Percentiles rank a stretch among this genome's conserved stretches.
These are phyloP conservation scores for Perognathus longimembris DNA, from an alignment of 2,113 vertebrate species.

Conservation along the genomic window DNA sequence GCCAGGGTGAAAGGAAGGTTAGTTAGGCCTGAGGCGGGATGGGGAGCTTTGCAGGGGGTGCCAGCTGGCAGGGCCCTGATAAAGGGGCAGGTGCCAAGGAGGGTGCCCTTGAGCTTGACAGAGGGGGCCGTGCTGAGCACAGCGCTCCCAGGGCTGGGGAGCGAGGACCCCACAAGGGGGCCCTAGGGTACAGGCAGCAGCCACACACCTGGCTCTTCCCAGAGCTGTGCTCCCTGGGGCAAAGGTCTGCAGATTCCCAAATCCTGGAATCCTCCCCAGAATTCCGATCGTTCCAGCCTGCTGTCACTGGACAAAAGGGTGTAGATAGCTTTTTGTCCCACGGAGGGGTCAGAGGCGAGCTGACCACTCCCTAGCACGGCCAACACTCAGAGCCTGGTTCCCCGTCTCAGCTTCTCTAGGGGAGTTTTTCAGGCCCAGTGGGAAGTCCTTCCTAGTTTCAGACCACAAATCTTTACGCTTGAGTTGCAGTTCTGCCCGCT, in stretches of 20 bases:
- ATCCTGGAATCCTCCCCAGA: not conserved
- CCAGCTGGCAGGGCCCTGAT: slow-evolving; percentile 58
- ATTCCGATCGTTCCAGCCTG: slow-evolving; percentile 72
- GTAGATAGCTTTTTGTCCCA: not conserved
- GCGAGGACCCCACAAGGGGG: not conserved
- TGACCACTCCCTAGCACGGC: not conserved
- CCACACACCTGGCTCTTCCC: not conserved
- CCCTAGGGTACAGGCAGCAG: not conserved
- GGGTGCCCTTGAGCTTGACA: not conserved
- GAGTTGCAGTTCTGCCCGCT: not conserved
- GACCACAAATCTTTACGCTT: not conserved
- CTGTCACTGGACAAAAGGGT: not conserved
- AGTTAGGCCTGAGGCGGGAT: slow-evolving; percentile 54
- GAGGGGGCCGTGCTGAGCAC: not conserved
- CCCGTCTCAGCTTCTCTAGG: not conserved
- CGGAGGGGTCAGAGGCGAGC: not conserved
- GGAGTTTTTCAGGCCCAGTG: not conserved
- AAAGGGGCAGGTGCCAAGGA: slow-evolving; percentile 50
- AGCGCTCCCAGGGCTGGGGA: not conserved
- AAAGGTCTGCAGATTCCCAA: slow-evolving; percentile 14
- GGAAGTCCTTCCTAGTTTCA: slow-evolving; percentile 53
- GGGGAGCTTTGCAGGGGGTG: slow-evolving; percentile 54
- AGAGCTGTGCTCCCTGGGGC: not conserved
- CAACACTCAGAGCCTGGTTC: not conserved
- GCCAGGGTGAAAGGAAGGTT: slow-evolving; percentile 69